These are phyloP conservation scores for Lysandra coridon DNA, from an alignment of 2,888 invertebrate genomes.

Conservation along the genomic window DNA sequence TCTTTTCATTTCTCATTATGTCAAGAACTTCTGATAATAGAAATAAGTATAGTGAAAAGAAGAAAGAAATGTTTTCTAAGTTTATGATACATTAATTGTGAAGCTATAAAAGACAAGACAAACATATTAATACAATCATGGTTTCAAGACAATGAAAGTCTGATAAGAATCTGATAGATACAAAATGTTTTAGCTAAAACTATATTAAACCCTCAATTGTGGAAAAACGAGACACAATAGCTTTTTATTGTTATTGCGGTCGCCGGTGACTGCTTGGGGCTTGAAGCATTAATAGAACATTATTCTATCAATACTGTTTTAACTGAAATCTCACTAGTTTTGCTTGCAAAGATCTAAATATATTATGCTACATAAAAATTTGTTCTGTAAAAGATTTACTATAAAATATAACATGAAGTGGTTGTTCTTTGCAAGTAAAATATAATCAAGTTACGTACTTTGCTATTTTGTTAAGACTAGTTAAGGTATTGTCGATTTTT, in stretches of 20 bases:
- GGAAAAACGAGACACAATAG: too few relatives aligned
- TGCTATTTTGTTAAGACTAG: constrained; percentile 50
- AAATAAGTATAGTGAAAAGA: neutral
- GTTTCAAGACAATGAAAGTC: neutral
- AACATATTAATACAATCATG: neutral
- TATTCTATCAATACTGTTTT: neutral
- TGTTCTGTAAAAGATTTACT: neutral
- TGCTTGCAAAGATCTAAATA: neutral
- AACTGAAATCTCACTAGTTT: neutral
- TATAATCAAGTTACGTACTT: constrained; percentile 8
- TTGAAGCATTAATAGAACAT: neutral
- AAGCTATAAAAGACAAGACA: neutral
- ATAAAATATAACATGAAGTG: constrained; percentile 1
- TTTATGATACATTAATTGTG: neutral
- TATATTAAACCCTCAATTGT: neutral
- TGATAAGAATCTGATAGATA: neutral
- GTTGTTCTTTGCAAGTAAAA: neutral
- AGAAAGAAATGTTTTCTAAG: too few relatives aligned
- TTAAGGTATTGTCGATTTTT: constrained; percentile 78
- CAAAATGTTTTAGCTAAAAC: too few relatives aligned
- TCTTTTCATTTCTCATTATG: neutral
- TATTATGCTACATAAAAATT: neutral
- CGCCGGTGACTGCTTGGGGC: too few relatives aligned
- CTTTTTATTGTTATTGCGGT: too few relatives aligned
- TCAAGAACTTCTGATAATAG: neutral